phyloP scores from a whole-genome alignment of 2,888 invertebrate species.

The Drosophila tanythrix region DNA sequence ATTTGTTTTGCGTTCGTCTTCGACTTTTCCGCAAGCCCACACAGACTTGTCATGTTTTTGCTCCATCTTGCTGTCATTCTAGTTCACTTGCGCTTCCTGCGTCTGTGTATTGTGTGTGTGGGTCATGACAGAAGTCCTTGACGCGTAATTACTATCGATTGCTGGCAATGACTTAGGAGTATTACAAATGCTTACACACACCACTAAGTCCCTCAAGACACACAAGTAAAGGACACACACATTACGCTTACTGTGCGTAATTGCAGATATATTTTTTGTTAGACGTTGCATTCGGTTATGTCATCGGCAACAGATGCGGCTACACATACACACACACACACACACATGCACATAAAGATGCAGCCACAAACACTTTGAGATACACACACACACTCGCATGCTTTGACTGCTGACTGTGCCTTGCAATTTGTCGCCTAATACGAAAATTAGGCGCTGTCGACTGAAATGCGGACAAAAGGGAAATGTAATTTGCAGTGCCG shows the following conservation, averaged over 20 bases:
- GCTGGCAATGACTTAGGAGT: slow-evolving; percentile 53
- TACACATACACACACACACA: slow-evolving; percentile 8
- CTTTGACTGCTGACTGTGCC: slow-evolving; percentile 26
- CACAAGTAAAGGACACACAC: slow-evolving; percentile 1
- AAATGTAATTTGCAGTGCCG: slow-evolving; percentile 48
- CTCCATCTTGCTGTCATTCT: slow-evolving; percentile 10
- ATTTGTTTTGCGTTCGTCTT: slow-evolving; percentile 11
- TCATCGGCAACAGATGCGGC: slow-evolving; percentile 57
- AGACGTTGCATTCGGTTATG: slow-evolving; percentile 53
- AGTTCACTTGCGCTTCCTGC: slow-evolving; percentile 7
- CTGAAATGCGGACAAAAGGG: slow-evolving; percentile 39
- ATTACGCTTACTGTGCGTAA: slow-evolving; percentile 43
- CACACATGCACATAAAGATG: background rate
- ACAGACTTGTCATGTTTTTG: slow-evolving; percentile 24
- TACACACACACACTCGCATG: background rate
- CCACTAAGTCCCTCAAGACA: slow-evolving; percentile 6
- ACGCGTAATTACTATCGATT: slow-evolving; percentile 63
- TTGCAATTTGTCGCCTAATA: slow-evolving; percentile 53
- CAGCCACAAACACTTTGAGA: slow-evolving; percentile 9
- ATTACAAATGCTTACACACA: slow-evolving; percentile 41
- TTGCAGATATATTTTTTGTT: slow-evolving; percentile 26
- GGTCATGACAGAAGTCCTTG: slow-evolving; percentile 40
- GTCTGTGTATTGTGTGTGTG: background rate
- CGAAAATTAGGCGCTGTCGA: slow-evolving; percentile 57
- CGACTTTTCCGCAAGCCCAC: slow-evolving; percentile 13